phyloP scores from a whole-genome alignment of 1,140 invertebrate species.

The Euglossa dilemma region DNA sequence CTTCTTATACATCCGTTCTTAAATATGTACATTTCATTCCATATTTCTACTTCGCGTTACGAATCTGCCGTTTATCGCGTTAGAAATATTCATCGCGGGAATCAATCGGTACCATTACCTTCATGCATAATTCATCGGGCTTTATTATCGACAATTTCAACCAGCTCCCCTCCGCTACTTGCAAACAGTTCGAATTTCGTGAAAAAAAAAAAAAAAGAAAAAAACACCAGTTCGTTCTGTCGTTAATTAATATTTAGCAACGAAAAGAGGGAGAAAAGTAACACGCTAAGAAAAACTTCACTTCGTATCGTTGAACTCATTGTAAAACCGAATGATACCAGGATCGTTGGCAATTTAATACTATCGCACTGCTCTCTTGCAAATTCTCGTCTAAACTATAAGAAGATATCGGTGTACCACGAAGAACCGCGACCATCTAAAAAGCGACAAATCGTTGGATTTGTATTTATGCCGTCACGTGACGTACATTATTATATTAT shows the following conservation, averaged over 20 bases:
- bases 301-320: not conserved
- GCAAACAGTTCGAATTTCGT: not conserved
- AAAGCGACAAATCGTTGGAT: slow-evolving; percentile 19
- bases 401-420: not conserved
- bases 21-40: too few species aligned
- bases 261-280: not conserved
- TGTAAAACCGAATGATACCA: not conserved
- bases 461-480: slow-evolving; percentile 30
- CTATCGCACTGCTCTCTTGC: slow-evolving; percentile 12
- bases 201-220: too few species aligned
- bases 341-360: not conserved
- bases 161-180: slow-evolving; percentile 1
- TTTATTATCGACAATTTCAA: slow-evolving; percentile 36
- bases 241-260: not conserved
- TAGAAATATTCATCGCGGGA: not conserved
- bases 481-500: slow-evolving; percentile 45
- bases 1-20: too few species aligned
- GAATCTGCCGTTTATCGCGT: not conserved
- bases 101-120: slow-evolving; percentile 33
- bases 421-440: not conserved
- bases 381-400: slow-evolving; percentile 7
- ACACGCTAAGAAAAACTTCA: not conserved
- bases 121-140: slow-evolving; percentile 39
- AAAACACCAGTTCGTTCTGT: not conserved
- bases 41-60: not conserved